Percentiles rank a stretch among this genome's conserved stretches.
Evolutionary conservation across 92 coral and sea anemone genomes (phyloP).

Genomic region (Montipora capitata): DNA sequence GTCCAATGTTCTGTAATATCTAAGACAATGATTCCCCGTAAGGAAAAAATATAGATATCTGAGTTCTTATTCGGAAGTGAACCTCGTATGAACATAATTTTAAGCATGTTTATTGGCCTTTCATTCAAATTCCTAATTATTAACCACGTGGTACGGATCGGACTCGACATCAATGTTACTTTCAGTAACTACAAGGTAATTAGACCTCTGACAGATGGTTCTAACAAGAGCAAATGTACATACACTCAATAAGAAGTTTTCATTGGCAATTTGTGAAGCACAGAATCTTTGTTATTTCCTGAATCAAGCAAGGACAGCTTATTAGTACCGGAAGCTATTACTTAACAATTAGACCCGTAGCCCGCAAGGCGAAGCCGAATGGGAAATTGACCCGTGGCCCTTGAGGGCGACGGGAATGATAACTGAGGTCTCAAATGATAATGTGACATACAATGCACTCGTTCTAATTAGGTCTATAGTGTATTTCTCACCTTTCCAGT

Average conservation of each 20-base stretch:
- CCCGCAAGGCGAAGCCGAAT: too few relatives aligned
- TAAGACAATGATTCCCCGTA: too few relatives aligned
- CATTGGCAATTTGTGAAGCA: conserved; percentile 4
- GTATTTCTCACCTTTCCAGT: conserved; percentile 24
- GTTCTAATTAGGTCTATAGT: not conserved
- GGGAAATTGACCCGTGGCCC: too few relatives aligned
- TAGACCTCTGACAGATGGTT: too few relatives aligned
- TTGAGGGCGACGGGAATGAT: not conserved
- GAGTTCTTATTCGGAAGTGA: too few relatives aligned
- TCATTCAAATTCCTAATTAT: not conserved
- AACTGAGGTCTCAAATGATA: not conserved
- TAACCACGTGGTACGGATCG: not conserved
- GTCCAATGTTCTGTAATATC: too few relatives aligned
- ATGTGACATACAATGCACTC: not conserved
- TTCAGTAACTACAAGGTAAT: not conserved
- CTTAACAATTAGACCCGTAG: too few relatives aligned
- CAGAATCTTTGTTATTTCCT: conserved; percentile 6
- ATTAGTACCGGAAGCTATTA: not conserved
- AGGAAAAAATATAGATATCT: too few relatives aligned
- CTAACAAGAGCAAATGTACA: not conserved
- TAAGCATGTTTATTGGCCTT: too few relatives aligned
- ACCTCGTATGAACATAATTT: too few relatives aligned
- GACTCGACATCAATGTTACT: not conserved
- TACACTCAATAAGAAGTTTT: not conserved
- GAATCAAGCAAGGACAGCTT: conserved; percentile 9